Conservation (phyloP, 2,888 invertebrate species). For the Heliothis peltigera region DNA sequence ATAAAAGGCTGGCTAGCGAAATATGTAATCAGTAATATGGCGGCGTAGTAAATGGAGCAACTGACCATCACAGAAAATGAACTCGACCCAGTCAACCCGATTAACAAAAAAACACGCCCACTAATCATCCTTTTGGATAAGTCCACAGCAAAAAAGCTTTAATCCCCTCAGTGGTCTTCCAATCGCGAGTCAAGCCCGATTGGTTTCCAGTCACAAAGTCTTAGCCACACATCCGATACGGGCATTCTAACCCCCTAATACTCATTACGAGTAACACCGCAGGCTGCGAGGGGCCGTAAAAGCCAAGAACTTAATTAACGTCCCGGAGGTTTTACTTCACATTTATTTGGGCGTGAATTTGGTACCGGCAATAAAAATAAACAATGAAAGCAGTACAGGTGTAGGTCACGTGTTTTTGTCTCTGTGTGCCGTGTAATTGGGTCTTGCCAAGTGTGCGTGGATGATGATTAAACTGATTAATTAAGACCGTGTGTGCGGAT, state of each 20-base stretch:
- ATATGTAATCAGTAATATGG: neutral
- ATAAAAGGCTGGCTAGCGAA: neutral
- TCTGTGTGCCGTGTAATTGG: constrained; percentile 22
- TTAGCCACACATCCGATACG: constrained; percentile 65
- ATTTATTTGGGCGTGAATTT: constrained; percentile 85
- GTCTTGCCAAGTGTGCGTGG: constrained; percentile 18
- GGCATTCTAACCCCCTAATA: constrained; percentile 68
- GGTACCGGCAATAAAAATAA: constrained; percentile 83
- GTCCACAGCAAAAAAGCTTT: constrained; percentile 49
- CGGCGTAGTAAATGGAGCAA: neutral
- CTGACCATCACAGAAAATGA: constrained; percentile 25
- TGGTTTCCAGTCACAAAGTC: constrained; percentile 65
- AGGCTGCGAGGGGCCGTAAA: constrained; percentile 75
- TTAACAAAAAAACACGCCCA: constrained; percentile 48
- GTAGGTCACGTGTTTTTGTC: constrained; percentile 52
- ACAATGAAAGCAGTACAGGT: constrained; percentile 74
- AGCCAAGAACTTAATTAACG: constrained; percentile 87
- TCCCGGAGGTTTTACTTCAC: constrained; percentile 75
- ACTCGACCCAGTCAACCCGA: constrained; percentile 20
- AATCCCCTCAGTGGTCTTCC: constrained; percentile 53
- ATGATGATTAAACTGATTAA: constrained; percentile 52
- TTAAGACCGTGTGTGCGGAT: constrained; percentile 44
- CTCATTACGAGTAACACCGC: constrained; percentile 76
- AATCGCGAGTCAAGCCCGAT: constrained; percentile 60
- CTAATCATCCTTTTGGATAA: constrained; percentile 49